A percentile compares a stretch with the other conserved stretches of the same genome.
Evolutionary conservation across 2,113 vertebrate genomes (phyloP).

Genomic region (Otis tarda): DNA sequence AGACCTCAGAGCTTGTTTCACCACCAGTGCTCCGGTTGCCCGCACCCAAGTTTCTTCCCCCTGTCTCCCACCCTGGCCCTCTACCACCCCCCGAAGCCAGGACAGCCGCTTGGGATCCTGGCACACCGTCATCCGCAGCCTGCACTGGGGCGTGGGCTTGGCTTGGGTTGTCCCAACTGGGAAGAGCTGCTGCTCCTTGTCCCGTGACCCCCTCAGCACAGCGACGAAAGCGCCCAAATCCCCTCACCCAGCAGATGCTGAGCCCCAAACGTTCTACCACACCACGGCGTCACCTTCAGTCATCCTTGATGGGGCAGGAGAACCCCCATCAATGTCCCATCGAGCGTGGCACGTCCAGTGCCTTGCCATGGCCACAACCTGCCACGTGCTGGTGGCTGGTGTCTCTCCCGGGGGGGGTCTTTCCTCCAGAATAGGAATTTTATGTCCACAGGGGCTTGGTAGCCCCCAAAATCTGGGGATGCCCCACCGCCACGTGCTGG

Average conservation of each 20-base stretch:
- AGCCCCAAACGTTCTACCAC: neutral
- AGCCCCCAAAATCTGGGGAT: neutral
- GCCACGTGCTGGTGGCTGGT: neutral
- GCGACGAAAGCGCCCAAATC: neutral
- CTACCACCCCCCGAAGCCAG: neutral
- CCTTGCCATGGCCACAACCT: neutral
- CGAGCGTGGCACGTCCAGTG: fast-evolving
- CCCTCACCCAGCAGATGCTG: neutral
- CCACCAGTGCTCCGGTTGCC: neutral
- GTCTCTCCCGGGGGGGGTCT: no score
- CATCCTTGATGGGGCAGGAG: neutral
- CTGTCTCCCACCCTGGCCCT: neutral
- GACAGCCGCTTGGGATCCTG: neutral
- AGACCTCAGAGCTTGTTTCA: neutral
- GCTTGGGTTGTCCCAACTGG: neutral
- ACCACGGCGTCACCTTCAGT: fast-evolving
- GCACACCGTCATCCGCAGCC: neutral
- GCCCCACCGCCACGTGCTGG: no score
- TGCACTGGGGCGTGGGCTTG: neutral
- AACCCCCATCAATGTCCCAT: neutral
- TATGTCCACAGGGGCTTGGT: neutral
- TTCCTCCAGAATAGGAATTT: neutral
- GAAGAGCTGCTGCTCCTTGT: neutral
- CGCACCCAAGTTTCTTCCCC: neutral
- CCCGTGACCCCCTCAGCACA: fast-evolving